Conservation (phyloP, 1,140 invertebrate species). For the Telenomus remus region DNA sequence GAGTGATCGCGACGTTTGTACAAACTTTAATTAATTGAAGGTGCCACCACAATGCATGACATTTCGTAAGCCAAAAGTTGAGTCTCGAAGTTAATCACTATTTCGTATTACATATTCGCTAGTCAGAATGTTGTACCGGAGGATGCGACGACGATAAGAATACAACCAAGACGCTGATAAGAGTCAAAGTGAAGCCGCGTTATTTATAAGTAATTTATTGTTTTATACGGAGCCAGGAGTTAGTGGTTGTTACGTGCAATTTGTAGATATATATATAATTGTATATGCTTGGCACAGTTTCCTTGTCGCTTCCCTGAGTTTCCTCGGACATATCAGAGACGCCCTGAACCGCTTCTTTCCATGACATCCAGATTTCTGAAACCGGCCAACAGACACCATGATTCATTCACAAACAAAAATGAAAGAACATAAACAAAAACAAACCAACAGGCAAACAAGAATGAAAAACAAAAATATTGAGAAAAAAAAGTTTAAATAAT, state of each 20-base stretch:
- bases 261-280: conserved; percentile 55
- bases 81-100: neutral
- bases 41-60: conserved; percentile 17
- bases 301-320: conserved; percentile 55
- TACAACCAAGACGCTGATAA: conserved; percentile 9
- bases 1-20: conserved; percentile 24
- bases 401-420: conserved; percentile 46
- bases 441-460: conserved; percentile 26
- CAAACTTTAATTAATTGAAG: conserved; percentile 18
- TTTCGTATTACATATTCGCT: conserved; percentile 22
- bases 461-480: conserved; percentile 5
- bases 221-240: conserved; percentile 41
- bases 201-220: conserved; percentile 50
- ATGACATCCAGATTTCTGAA: conserved; percentile 54
- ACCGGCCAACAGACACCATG: conserved; percentile 52
- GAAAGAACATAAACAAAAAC: conserved; percentile 28
- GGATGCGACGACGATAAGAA: conserved; percentile 1
- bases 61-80: conserved; percentile 12
- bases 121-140: conserved; percentile 34
- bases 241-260: conserved; percentile 46
- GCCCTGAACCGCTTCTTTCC: conserved; percentile 35
- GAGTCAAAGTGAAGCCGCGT: conserved; percentile 14
- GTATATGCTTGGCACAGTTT: conserved; percentile 43
- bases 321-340: conserved; percentile 57
- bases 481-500: conserved; percentile 49